Percentiles rank a stretch among this genome's conserved stretches.
phyloP scores from a whole-genome alignment of 2,797 vertebrate species.

The Lithobates pipiens region DNA sequence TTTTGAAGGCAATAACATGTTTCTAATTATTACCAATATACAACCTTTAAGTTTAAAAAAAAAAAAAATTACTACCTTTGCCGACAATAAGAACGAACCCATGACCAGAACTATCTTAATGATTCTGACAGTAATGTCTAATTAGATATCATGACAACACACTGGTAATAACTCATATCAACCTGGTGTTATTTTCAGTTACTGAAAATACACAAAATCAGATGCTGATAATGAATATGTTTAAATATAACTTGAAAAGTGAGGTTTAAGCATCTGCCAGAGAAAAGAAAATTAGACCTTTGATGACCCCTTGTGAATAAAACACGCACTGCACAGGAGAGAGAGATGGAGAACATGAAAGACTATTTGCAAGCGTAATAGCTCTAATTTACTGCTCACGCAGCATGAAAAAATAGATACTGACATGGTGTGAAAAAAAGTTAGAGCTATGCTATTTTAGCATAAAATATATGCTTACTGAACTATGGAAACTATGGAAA shows the following conservation, averaged over 20 bases:
- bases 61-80: too few relatives aligned
- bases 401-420: background rate
- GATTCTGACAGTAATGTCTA: background rate
- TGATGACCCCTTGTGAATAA: slow-evolving; percentile 86
- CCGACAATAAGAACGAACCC: too few relatives aligned
- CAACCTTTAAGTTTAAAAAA: too few relatives aligned
- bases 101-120: too few relatives aligned
- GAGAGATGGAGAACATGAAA: background rate
- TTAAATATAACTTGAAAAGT: background rate
- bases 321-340: slow-evolving; percentile 77
- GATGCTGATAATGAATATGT: background rate
- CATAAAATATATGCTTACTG: too few relatives aligned
- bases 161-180: background rate
- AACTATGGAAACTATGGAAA: too few relatives aligned
- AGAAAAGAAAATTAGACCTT: slow-evolving; percentile 81
- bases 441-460: too few relatives aligned
- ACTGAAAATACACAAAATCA: too few relatives aligned
- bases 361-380: background rate
- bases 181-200: background rate
- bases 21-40: too few relatives aligned
- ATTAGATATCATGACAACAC: background rate
- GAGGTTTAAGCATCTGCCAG: background rate
- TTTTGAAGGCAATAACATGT: too few relatives aligned
- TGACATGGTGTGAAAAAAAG: background rate
- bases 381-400: background rate